phyloP scores from a whole-genome alignment of 2,888 invertebrate genomes.

The Theodoxus fluviatilis region DNA sequence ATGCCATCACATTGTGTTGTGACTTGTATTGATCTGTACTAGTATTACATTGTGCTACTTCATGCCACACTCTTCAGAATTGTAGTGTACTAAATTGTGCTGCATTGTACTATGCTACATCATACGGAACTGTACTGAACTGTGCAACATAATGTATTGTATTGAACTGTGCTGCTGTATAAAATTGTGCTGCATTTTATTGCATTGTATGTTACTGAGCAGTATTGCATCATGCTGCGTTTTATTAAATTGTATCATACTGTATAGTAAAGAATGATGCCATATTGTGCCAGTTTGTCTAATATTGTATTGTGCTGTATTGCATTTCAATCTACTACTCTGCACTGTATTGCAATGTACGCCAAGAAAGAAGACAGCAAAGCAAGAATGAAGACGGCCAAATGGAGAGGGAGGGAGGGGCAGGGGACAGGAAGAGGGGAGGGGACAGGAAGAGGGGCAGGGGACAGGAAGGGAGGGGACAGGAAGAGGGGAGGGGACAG shows the following conservation, averaged over 20 bases:
- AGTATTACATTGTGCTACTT: slow-evolving; percentile 1
- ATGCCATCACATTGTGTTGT: no score
- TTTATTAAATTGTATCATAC: background rate
- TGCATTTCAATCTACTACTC: background rate
- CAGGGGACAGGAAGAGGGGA: background rate
- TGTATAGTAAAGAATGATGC: background rate
- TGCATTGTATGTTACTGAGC: background rate
- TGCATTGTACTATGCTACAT: slow-evolving; percentile 1
- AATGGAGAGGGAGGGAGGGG: background rate
- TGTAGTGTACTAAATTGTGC: background rate
- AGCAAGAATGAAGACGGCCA: background rate
- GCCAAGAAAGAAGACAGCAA: background rate
- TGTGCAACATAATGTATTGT: no score
- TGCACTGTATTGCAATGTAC: background rate
- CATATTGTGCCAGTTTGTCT: background rate
- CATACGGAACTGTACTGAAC: slow-evolving; percentile 8
- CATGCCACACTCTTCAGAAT: background rate
- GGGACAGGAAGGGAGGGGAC: background rate
- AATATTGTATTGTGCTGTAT: slow-evolving; percentile 4
- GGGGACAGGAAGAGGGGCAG: background rate
- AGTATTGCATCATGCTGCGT: background rate
- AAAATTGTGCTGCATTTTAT: background rate
- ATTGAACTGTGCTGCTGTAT: slow-evolving; percentile 9
- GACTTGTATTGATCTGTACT: no score
- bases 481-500: background rate